Evolutionary conservation across 92 coral and sea anemone species (phyloP), one percentile per base, ranked within the genome.

Genomic region (Palythoa grandiflora): DNA sequence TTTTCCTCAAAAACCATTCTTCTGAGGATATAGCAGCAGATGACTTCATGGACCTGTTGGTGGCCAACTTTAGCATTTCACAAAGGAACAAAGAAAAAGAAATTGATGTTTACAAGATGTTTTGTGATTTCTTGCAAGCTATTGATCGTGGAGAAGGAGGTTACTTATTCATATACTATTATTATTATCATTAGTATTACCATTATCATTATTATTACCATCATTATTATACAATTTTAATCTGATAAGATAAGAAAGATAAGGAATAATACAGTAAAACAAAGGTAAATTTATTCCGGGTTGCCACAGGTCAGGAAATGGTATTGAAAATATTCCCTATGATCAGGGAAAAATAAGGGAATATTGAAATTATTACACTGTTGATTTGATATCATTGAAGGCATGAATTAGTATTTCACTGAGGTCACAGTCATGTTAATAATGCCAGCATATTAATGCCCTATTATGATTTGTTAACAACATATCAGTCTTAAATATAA

Each of bases 61-160:
- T 21, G 44, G 89, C 78, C 7, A 76, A 84, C 12, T 89, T 40
- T 60, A 84, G 85, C 47, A 8, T 20, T 12, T 74, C 85, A 9
- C 92, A 84, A 71, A 1, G 76, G 13, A 47, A 38, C 14, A 89
- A 77, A 59, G 92, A 84, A 3, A 40, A 9, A 74, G 89, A 89
- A 83, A 51, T 89, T 9, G 57, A 74, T 63, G 71, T 83, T 0
- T 89, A 75, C 39, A 40, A 76, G 51, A 10, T 8, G 14, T 54
- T 47, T 21, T 48, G 65, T 16, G 59, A 76, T 16, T 76, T 54
- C 28, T 12, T 75, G 50, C 51, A 72, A 14, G 14, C 44, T 72
- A 12, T 72, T 4, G 77, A 37, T 9, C 48, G 48, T 44, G 48
- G 48, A 44, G 48, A 44, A 44, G 48, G 48, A 44, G 48, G 48